Evolutionary conservation across 37 sponge, comb jelly and placozoan genomes (phyloP).

Genomic region (Sycon ciliatum): DNA sequence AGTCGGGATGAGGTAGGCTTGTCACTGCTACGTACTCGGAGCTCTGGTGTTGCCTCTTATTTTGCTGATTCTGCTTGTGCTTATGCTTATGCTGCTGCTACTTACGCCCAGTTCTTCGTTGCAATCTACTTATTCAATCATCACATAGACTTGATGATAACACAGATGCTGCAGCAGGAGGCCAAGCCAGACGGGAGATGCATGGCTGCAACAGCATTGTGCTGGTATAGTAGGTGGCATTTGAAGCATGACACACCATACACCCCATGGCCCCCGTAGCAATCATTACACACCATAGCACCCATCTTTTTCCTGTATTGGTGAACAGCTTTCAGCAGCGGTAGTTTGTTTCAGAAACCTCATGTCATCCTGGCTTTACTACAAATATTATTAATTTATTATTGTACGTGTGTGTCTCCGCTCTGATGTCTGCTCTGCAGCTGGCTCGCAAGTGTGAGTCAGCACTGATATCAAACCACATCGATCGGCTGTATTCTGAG

Average conservation of each 20-base stretch:
- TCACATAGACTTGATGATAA: not conserved
- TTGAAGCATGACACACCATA: too few relatives aligned
- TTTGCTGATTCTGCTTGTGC: not conserved
- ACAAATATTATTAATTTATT: not conserved
- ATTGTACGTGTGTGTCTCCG: too few relatives aligned
- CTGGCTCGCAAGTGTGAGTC: constrained; percentile 67
- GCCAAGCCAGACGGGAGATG: not conserved
- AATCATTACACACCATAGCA: too few relatives aligned
- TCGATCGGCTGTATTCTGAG: constrained; percentile 76
- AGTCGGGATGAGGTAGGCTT: constrained; percentile 64
- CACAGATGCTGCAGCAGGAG: not conserved
- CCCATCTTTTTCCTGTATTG: too few relatives aligned
- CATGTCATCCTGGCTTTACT: not conserved
- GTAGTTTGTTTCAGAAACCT: not conserved
- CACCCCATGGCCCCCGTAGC: too few relatives aligned
- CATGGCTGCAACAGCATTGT: not conserved
- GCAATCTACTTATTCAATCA: not conserved
- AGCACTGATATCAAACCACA: constrained; percentile 71
- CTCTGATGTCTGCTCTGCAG: constrained; percentile 26
- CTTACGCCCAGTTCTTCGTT: not conserved
- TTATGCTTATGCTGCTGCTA: not conserved
- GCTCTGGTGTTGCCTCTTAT: not conserved
- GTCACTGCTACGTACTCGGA: not conserved
- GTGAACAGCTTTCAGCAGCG: not conserved
- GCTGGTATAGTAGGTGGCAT: too few relatives aligned